phyloP scores from a whole-genome alignment of 2,113 vertebrate species.

The Caranx ignobilis region DNA sequence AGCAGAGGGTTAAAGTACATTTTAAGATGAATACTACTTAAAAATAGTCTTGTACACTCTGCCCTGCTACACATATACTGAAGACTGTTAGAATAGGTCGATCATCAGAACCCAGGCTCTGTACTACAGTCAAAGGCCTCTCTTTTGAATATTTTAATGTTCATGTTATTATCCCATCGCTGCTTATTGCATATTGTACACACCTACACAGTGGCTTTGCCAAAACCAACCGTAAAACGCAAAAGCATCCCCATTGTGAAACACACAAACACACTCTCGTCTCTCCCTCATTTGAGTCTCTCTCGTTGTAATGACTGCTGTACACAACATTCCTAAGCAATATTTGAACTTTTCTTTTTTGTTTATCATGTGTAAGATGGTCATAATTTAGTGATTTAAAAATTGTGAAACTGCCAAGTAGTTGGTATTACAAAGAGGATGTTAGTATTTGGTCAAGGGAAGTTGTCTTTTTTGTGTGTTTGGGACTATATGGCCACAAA shows the following conservation, averaged over 20 bases:
- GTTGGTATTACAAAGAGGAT: slow-evolving; percentile 69
- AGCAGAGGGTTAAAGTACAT: slow-evolving; percentile 26
- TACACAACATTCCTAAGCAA: slow-evolving; percentile 86
- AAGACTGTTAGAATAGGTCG: slow-evolving; percentile 80
- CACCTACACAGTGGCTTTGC: slow-evolving; percentile 70
- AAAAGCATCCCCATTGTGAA: slow-evolving; percentile 51
- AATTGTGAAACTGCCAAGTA: slow-evolving; percentile 79
- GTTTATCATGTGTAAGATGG: slow-evolving; percentile 72
- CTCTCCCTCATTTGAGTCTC: slow-evolving; percentile 49
- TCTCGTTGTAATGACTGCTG: slow-evolving; percentile 79
- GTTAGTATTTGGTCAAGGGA: slow-evolving; percentile 71
- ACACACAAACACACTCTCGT: slow-evolving; percentile 33
- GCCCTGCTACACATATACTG: slow-evolving; percentile 66
- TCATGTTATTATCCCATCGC: slow-evolving; percentile 46
- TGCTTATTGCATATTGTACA: slow-evolving; percentile 70
- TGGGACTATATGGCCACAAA: slow-evolving; percentile 71
- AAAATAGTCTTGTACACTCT: slow-evolving; percentile 43
- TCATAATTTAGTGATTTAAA: slow-evolving; percentile 74
- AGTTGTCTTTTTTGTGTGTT: slow-evolving; percentile 59
- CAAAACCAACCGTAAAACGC: slow-evolving; percentile 37
- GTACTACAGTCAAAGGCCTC: slow-evolving; percentile 50
- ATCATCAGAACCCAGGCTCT: slow-evolving; percentile 61
- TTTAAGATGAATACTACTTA: slow-evolving; percentile 26
- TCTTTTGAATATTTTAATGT: slow-evolving; percentile 54
- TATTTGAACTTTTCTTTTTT: slow-evolving; percentile 79